These are phyloP conservation scores for Pangasius mekongensis DNA, from an alignment of 2,797 vertebrate species.

Conservation along the genomic window DNA sequence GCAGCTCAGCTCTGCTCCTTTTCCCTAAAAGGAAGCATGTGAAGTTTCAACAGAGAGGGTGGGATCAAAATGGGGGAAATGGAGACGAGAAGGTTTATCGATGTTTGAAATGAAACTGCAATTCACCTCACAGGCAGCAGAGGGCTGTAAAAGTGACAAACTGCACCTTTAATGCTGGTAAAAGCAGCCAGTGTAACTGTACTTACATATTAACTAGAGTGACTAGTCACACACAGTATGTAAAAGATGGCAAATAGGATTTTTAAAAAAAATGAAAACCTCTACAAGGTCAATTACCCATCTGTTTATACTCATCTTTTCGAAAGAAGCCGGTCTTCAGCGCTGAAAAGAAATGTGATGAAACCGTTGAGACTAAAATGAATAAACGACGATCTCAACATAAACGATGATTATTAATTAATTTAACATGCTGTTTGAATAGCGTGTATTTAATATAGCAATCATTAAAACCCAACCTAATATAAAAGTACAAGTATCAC, in stretches of 20 bases:
- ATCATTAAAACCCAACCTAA: neutral
- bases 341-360: neutral
- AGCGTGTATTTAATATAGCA: neutral
- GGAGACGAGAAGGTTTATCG: neutral
- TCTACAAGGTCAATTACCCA: neutral
- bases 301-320: constrained; percentile 1
- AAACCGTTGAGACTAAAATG: constrained; percentile 6
- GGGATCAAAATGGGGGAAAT: neutral
- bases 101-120: neutral
- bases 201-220: too few relatives aligned
- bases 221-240: neutral
- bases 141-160: neutral
- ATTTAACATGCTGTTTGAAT: neutral
- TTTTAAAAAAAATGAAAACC: neutral
- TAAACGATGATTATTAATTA: neutral
- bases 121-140: neutral
- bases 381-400: neutral
- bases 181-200: too few relatives aligned
- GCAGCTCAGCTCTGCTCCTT: neutral
- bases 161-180: constrained; percentile 1
- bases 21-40: neutral
- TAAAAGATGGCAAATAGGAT: neutral
- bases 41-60: neutral
- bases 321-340: neutral
- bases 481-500: neutral